Conservation (phyloP, 2,888 invertebrate species). For the Drosophila multiciliata region DNA sequence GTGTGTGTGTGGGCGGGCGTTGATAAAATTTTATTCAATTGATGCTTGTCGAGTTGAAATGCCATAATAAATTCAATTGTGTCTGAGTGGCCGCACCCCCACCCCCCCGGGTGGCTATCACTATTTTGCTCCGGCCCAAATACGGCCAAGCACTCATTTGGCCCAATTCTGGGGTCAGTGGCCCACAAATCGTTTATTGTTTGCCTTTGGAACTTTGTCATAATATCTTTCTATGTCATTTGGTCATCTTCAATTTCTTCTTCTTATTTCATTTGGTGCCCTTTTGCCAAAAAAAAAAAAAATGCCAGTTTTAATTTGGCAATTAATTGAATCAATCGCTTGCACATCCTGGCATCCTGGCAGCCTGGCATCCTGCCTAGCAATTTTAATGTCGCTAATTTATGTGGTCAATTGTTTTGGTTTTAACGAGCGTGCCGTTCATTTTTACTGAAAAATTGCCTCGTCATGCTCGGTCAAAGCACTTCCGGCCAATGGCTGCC, state of each 20-base stretch:
- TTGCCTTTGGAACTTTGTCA: slow-evolving; percentile 76
- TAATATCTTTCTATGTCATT: slow-evolving; percentile 55
- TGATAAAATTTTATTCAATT: slow-evolving; percentile 77
- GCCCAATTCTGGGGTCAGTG: slow-evolving; percentile 23
- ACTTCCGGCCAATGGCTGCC: slow-evolving; percentile 41
- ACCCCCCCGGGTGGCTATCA: slow-evolving; percentile 54
- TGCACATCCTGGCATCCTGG: slow-evolving; percentile 60
- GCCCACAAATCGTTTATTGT: slow-evolving; percentile 73
- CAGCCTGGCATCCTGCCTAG: slow-evolving; percentile 58
- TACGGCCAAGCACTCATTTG: slow-evolving; percentile 43
- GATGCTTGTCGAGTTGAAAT: slow-evolving; percentile 79
- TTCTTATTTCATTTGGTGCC: slow-evolving; percentile 7
- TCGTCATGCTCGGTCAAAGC: slow-evolving; percentile 44
- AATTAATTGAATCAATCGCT: slow-evolving; percentile 79
- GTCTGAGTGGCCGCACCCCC: slow-evolving; percentile 61
- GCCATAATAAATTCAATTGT: slow-evolving; percentile 81
- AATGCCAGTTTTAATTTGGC: slow-evolving; percentile 71
- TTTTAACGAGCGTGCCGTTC: slow-evolving; percentile 67
- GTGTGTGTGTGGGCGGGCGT: slow-evolving; percentile 30
- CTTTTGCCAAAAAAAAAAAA: slow-evolving; percentile 35
- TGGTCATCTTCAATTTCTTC: slow-evolving; percentile 17
- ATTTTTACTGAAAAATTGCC: slow-evolving; percentile 63
- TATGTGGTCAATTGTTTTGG: slow-evolving; percentile 79
- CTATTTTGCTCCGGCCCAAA: slow-evolving; percentile 57
- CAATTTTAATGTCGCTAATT: slow-evolving; percentile 73